Evolutionary conservation across 2,113 vertebrate species (phyloP).

Genomic region (Chaetops frenatus): DNA sequence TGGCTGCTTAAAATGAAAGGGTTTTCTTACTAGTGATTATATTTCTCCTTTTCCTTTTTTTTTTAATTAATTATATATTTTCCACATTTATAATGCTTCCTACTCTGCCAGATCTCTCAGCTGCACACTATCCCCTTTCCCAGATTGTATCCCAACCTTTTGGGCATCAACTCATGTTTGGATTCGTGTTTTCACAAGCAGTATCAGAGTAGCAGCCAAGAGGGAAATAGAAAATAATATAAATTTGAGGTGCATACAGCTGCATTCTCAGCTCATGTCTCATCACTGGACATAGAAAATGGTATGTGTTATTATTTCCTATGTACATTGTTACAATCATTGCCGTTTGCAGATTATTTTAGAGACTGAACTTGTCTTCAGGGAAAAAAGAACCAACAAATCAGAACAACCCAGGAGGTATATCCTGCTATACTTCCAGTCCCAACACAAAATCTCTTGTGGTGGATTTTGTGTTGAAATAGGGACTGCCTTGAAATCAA

Average conservation of each 20-base stretch:
- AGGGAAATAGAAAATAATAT: neutral
- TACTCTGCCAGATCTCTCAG: neutral
- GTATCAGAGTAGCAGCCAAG: neutral
- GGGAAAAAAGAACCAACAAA: neutral
- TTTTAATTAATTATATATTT: neutral
- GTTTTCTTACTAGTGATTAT: neutral
- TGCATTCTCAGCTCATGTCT: neutral
- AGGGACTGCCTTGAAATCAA: neutral
- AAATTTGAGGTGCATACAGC: neutral
- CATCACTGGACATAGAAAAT: neutral
- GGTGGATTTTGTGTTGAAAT: neutral
- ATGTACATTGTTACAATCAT: neutral
- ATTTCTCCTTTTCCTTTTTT: neutral
- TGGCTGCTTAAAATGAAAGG: neutral
- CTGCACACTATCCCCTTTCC: neutral
- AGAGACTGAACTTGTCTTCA: neutral
- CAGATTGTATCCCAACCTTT: neutral
- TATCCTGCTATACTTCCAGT: neutral
- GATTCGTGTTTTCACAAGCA: neutral
- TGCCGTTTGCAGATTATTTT: neutral
- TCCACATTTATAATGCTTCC: neutral
- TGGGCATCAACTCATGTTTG: neutral
- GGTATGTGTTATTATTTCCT: neutral
- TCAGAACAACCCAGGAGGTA: neutral
- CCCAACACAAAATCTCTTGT: neutral